Base-by-base conservation (phyloP, 2,113 vertebrate genomes). In the Apteryx mantelli region DNA sequence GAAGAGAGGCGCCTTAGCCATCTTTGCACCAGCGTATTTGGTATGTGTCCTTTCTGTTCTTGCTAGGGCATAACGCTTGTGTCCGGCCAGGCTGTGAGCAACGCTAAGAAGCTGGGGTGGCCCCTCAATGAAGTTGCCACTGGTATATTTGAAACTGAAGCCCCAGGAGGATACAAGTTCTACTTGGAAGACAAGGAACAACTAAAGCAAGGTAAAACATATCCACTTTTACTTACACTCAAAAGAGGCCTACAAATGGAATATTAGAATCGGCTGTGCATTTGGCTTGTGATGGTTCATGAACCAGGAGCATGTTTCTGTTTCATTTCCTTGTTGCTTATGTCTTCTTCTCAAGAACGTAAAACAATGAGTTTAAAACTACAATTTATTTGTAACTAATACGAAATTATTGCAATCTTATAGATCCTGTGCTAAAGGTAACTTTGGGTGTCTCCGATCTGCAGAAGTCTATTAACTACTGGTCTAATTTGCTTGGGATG, bases 381-480 rank as follows among this genome's bases (percentile, higher is more conserved):
- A 0, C 8, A 5, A 3, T 16, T 0, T 11, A 1, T 36, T 32
- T 68, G 50, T 83, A 30, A 74, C 64, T 86, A 14, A 74, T 34
- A 52, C 19, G 34, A 28, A 8, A 5, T 26, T 50, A 4, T 71
- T 79, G 10, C 40, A 10, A 48, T 65, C 36, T 50, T 88, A 2
- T 40, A 99, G 99, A 99, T 96, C 99, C 99, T 2, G 98, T 99
- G 94, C 98, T 99, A 86, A 99, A 99, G 96, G 99, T 99, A 48
- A 99, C 98, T 56, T 97, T 99, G 65, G 99, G 98, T 13, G 99
- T 99, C 66, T 99, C 99, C 14, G 86, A 99, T 89, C 98, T 99
- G 91, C 98, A 99, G 79, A 98, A 94, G 60, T 99, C 99, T 44
- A 95, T 98, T 60, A 97, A 97, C 88, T 99, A 99, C 98, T 99